Conservation (phyloP, 2,888 invertebrate genomes). For the Apamea epomidion region DNA sequence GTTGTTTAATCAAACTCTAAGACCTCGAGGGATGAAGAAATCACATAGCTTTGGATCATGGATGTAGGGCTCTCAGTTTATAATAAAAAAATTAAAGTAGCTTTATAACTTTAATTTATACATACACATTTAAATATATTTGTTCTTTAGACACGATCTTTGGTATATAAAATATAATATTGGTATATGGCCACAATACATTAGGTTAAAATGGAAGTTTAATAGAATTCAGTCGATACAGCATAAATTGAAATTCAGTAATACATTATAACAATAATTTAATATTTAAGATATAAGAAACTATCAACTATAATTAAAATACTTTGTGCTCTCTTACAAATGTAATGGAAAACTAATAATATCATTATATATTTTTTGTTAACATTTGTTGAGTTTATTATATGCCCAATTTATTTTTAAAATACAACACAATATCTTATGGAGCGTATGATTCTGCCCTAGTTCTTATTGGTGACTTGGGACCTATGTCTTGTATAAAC, state of each 20-base stretch:
- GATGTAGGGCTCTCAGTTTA: slow-evolving; percentile 28
- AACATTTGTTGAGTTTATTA: slow-evolving; percentile 2
- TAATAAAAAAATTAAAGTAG: slow-evolving; percentile 45
- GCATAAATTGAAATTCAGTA: slow-evolving; percentile 72
- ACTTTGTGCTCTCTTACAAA: slow-evolving; percentile 69
- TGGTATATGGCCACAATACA: slow-evolving; percentile 84
- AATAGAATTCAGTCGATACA: slow-evolving; percentile 78
- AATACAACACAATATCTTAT: neutral
- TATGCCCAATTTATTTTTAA: neutral
- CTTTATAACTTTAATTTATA: slow-evolving; percentile 80
- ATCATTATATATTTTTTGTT: slow-evolving; percentile 4
- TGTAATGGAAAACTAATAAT: slow-evolving; percentile 64
- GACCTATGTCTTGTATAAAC: too few species aligned
- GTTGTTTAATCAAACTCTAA: neutral
- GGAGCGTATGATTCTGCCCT: neutral
- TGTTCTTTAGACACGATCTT: slow-evolving; percentile 87
- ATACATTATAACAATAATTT: slow-evolving; percentile 69
- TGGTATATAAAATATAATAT: slow-evolving; percentile 87
- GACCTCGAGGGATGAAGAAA: neutral
- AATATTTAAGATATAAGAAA: slow-evolving; percentile 60
- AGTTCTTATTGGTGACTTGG: neutral
- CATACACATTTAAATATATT: slow-evolving; percentile 81
- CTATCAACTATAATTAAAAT: slow-evolving; percentile 66
- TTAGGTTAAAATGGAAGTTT: slow-evolving; percentile 80
- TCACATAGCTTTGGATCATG: slow-evolving; percentile 24